phyloP scores from a whole-genome alignment of 2,113 vertebrate species.

The Capreolus pygargus region DNA sequence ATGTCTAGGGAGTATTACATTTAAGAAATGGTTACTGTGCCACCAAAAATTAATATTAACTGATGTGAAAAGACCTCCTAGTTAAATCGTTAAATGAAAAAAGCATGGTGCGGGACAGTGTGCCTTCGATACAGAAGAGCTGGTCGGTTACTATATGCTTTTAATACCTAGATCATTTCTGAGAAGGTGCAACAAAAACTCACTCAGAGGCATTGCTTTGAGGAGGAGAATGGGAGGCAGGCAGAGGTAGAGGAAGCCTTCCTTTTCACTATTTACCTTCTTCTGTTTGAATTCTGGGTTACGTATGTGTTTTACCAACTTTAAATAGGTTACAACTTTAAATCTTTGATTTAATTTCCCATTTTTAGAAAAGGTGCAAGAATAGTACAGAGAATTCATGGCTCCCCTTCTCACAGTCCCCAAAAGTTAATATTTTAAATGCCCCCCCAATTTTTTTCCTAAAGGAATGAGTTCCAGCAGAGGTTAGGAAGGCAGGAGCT shows the following conservation, averaged over 20 bases:
- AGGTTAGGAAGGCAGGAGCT: neutral
- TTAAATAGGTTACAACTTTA: neutral
- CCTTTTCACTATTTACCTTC: neutral
- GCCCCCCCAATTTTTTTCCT: neutral
- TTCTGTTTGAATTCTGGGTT: neutral
- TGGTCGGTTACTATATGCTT: neutral
- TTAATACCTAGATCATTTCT: neutral
- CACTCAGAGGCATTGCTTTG: neutral
- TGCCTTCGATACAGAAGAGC: neutral
- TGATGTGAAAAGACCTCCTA: neutral
- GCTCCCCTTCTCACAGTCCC: neutral
- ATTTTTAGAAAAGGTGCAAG: slow-evolving; percentile 26
- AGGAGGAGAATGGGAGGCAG: neutral
- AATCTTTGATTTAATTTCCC: neutral
- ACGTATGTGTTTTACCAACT: neutral
- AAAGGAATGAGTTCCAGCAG: neutral
- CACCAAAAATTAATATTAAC: neutral
- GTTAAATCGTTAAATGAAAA: neutral
- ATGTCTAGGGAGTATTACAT: slow-evolving; percentile 13
- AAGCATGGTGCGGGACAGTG: neutral
- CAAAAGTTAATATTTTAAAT: neutral
- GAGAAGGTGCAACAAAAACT: neutral
- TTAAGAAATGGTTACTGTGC: neutral
- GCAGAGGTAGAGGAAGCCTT: neutral
- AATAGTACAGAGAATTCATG: neutral